Evolutionary conservation across 2,113 vertebrate genomes (phyloP), one percentile per base, ranked within the genome.

Genomic region (Dunckerocampus dactyliophorus): DNA sequence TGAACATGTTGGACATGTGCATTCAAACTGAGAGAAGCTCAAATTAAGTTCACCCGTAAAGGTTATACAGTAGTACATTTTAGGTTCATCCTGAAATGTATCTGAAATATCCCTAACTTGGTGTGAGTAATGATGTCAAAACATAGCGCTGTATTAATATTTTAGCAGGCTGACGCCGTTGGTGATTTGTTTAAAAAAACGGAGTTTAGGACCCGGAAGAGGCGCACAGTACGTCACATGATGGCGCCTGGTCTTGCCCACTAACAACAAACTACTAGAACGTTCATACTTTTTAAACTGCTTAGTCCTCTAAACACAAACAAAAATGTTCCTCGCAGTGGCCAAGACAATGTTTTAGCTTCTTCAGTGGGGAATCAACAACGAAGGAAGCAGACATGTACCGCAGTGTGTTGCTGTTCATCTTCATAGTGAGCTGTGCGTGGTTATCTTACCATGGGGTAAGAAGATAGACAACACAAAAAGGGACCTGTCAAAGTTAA

Each of bases 191-290:
- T 43, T 14, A 43, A 63, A 21, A 0, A 0, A 39, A 1, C 57
- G 22, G 72, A 1, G 17, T 82, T 82, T 88, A 86, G 83, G 87
- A 89, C 87, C 86, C 77, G 1, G 84, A n/a, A 2, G 62, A 42
- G 0, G 0, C 5, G 47, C 20, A 4, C 50, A 47, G 48, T 14
- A 54, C 7, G 50, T 31, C 28, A 56, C n/a, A 20, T 46, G 46
- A 13, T 19, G 39, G 37, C 37, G 37, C 54, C 6, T 24, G 21
- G 1, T 28, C 31, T 21, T 2, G 10, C 10, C 14, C 57, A 17
- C 15, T 9, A 14, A 42, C 54, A 62, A 20, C 17, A 34, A 19
- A 9, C 28, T 10, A 8, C n/a, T 34, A 34, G 31, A 34, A 49
- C 3, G 6, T 16, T 8, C 16, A 3, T 0, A 28, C 1, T 9